Evolutionary conservation across 1,140 invertebrate species (phyloP).

Genomic region (Eupeodes corollae): DNA sequence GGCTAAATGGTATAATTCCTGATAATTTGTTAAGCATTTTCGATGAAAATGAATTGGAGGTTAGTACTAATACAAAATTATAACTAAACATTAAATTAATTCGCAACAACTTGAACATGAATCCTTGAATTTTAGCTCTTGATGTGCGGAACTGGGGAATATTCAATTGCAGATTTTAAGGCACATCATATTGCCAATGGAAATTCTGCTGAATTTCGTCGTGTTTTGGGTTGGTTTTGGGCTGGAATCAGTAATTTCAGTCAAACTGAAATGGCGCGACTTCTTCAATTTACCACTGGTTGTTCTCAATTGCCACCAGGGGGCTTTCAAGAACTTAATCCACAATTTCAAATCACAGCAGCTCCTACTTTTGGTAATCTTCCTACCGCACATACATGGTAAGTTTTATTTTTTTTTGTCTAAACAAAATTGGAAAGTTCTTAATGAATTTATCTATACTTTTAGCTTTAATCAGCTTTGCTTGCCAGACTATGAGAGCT

Average conservation of each 20-base stretch:
- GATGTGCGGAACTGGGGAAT: slow-evolving; percentile 86
- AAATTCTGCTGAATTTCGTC: slow-evolving; percentile 67
- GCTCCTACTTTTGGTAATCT: slow-evolving; percentile 80
- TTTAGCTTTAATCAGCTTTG: slow-evolving; percentile 89
- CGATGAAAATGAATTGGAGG: slow-evolving; percentile 93
- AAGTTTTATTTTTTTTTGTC: too few relatives aligned
- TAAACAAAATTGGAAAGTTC: too few relatives aligned
- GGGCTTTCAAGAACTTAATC: slow-evolving; percentile 77
- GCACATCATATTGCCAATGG: slow-evolving; percentile 79
- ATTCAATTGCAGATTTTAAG: slow-evolving; percentile 80
- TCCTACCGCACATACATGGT: slow-evolving; percentile 90
- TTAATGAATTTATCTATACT: slow-evolving; percentile 10
- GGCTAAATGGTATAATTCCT: slow-evolving; percentile 81
- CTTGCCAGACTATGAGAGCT: slow-evolving; percentile 86
- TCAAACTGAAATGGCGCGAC: slow-evolving; percentile 82
- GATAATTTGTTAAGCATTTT: slow-evolving; percentile 89
- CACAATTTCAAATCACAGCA: slow-evolving; percentile 82
- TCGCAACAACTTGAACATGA: slow-evolving; percentile 15
- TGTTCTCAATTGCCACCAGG: slow-evolving; percentile 85
- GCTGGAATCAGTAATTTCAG: slow-evolving; percentile 83
- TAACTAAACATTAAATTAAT: not conserved
- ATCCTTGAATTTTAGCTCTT: slow-evolving; percentile 63
- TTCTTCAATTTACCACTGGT: slow-evolving; percentile 90
- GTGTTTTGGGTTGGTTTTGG: slow-evolving; percentile 90
- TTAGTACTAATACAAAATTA: slow-evolving; percentile 33